Conservation (phyloP, 2,797 vertebrate genomes). For the Bryconaethiops microstoma region DNA sequence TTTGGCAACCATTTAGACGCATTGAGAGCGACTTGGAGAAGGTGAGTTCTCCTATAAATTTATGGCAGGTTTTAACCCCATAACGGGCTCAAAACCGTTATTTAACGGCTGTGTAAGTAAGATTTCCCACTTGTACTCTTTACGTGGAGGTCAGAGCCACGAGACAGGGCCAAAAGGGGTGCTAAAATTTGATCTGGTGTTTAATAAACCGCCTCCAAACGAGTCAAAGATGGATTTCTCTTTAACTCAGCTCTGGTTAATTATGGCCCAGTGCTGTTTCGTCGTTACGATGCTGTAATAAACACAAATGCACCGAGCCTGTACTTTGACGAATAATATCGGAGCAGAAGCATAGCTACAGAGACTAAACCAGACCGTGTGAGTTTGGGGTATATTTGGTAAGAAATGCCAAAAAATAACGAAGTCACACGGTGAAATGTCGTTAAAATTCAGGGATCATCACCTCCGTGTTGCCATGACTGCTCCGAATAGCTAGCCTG, state of each 20-base stretch:
- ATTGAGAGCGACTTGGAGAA: constrained; percentile 59
- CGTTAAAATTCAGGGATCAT: constrained; percentile 61
- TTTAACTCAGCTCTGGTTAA: constrained; percentile 18
- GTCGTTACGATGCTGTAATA: constrained; percentile 11
- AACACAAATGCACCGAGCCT: background rate
- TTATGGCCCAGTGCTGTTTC: constrained; percentile 8
- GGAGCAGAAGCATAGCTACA: background rate
- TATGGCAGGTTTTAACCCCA: constrained; percentile 5
- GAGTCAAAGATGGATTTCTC: constrained; percentile 41
- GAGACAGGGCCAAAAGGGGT: background rate
- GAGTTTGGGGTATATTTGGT: background rate
- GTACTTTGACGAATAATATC: constrained; percentile 18
- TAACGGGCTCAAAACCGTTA: background rate
- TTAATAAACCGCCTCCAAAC: constrained; percentile 15
- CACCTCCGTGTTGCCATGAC: constrained; percentile 64
- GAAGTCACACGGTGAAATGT: constrained; percentile 35
- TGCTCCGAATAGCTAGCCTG: constrained; percentile 44
- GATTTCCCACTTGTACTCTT: background rate
- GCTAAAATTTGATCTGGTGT: background rate
- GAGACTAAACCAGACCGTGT: background rate
- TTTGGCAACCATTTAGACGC: constrained; percentile 59
- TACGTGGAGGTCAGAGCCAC: background rate
- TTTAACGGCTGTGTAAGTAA: background rate
- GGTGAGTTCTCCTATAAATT: constrained; percentile 58
- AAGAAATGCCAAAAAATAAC: background rate